Percentiles rank a stretch among this genome's conserved stretches.
phyloP scores from a whole-genome alignment of 2,113 vertebrate genomes.

The Stigmatopora nigra region DNA sequence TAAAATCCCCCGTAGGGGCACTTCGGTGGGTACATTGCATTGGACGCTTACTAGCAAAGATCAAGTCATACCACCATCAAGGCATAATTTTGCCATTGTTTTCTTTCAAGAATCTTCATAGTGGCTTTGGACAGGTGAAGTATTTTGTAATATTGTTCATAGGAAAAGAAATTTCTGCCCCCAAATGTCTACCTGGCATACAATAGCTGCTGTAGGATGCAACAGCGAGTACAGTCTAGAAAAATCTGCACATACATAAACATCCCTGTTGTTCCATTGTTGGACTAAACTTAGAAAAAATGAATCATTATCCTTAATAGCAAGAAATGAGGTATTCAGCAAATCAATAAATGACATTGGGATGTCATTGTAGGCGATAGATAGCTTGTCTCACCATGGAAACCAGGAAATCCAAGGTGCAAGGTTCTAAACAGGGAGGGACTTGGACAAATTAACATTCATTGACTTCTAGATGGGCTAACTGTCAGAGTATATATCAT shows the following conservation, averaged over 20 bases:
- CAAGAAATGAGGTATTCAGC: not conserved
- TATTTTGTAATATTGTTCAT: slow-evolving; percentile 7
- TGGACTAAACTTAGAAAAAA: not conserved
- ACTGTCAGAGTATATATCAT: slow-evolving; percentile 33
- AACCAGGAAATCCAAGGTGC: slow-evolving; percentile 10
- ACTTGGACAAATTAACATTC: slow-evolving; percentile 5
- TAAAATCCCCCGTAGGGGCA: too few species aligned
- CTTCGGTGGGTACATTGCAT: too few species aligned
- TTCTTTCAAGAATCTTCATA: not conserved
- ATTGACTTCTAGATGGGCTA: slow-evolving; percentile 20
- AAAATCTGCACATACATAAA: not conserved
- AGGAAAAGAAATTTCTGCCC: slow-evolving; percentile 23
- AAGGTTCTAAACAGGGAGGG: not conserved
- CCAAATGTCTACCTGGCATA: not conserved
- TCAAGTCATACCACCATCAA: not conserved
- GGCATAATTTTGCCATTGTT: not conserved
- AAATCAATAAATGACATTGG: not conserved
- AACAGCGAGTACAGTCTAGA: not conserved
- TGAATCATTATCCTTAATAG: not conserved
- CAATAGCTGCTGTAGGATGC: not conserved
- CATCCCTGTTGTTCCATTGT: not conserved
- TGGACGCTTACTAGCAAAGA: not conserved
- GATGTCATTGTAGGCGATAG: not conserved
- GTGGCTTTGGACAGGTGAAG: not conserved
- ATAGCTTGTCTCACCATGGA: slow-evolving; percentile 12